phyloP scores from a whole-genome alignment of 1,140 invertebrate species.

The Chymomyza costata region DNA sequence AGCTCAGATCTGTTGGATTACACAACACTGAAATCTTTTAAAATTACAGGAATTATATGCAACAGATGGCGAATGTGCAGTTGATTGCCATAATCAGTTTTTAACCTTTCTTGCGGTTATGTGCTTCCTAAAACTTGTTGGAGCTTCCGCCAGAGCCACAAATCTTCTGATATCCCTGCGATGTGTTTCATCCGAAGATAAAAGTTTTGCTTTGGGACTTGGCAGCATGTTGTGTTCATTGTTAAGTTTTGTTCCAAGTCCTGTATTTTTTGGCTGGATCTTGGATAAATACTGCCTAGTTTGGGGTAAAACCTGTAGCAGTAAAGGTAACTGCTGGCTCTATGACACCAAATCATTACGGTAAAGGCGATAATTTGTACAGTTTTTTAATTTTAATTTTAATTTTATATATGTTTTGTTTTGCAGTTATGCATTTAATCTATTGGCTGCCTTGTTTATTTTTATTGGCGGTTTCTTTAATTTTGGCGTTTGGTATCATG shows the following conservation, averaged over 20 bases:
- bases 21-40: no score
- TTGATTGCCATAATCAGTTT: constrained; percentile 81
- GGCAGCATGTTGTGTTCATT: constrained; percentile 80
- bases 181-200: constrained; percentile 82
- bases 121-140: constrained; percentile 81
- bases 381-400: background rate
- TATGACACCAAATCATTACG: constrained; percentile 78
- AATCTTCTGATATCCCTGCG: constrained; percentile 82
- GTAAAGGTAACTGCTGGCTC: constrained; percentile 84
- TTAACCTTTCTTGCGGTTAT: constrained; percentile 80
- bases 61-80: constrained; percentile 79
- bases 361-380: constrained; percentile 8
- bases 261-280: constrained; percentile 83
- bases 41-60: constrained; percentile 30
- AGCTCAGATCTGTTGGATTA: no score
- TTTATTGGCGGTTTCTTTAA: constrained; percentile 80
- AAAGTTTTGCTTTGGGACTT: constrained; percentile 82
- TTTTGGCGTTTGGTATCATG: constrained; percentile 80
- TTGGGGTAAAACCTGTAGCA: constrained; percentile 84
- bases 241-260: constrained; percentile 82
- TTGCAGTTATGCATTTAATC: constrained; percentile 78
- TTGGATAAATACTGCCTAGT: constrained; percentile 83
- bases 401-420: constrained; percentile 1
- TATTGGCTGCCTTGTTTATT: constrained; percentile 80
- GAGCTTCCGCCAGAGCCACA: constrained; percentile 80